Conservation (phyloP, 2,797 vertebrate species). For the Podarcis siculus region DNA sequence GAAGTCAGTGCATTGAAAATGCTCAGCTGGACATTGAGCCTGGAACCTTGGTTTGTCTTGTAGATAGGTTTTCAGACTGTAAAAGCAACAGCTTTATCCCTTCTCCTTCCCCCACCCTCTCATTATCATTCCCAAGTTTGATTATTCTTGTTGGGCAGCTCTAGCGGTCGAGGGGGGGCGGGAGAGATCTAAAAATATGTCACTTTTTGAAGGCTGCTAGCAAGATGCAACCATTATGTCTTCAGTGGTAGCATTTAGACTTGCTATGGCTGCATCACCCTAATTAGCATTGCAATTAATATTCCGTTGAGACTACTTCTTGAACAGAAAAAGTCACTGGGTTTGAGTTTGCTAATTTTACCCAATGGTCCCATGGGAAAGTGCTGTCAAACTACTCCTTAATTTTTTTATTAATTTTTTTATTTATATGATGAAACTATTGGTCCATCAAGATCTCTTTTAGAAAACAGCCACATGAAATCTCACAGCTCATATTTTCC, state of each 20-base stretch:
- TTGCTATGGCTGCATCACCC: neutral
- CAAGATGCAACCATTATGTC: constrained; percentile 26
- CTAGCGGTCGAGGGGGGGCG: accelerated
- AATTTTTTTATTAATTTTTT: constrained; percentile 14
- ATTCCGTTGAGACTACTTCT: constrained; percentile 43
- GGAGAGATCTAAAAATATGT: neutral
- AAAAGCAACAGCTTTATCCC: neutral
- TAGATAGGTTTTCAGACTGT: constrained; percentile 14
- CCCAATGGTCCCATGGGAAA: constrained; percentile 26
- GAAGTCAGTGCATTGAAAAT: neutral
- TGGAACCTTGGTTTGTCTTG: neutral
- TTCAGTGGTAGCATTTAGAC: constrained; percentile 19
- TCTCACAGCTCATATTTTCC: neutral
- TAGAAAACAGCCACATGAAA: constrained; percentile 59
- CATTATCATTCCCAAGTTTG: neutral
- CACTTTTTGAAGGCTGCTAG: neutral
- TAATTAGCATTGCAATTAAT: constrained; percentile 36
- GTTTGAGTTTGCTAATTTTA: constrained; percentile 16
- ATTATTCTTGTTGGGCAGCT: neutral
- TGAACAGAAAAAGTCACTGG: constrained; percentile 30
- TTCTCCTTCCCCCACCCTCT: neutral
- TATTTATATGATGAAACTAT: constrained; percentile 47
- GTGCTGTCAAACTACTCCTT: constrained; percentile 35
- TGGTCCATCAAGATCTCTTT: constrained; percentile 58
- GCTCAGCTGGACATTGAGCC: neutral